Conservation (phyloP, 2,113 vertebrate genomes). For the Macaca fascicularis region T2T-MFA8v1.1 NC_088394.1:76241501-76242000, state of each 20-base stretch:
- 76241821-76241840: fast-evolving
- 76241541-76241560: not conserved
- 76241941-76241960: not conserved
- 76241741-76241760: not conserved
- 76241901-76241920: fast-evolving
- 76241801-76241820: not conserved
- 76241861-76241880: not conserved
- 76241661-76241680: not conserved
- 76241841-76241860: fast-evolving
- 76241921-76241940: not conserved
- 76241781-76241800: not conserved
- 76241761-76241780: not conserved
- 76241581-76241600: not conserved
- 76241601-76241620: slow-evolving; percentile 7
- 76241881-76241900: not conserved
- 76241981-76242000: not conserved
- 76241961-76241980: not conserved
- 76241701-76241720: not conserved
- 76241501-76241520: not conserved
- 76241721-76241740: not conserved
- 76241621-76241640: not conserved
- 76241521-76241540: not conserved
- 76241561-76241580: not conserved
- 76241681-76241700: too few species aligned
- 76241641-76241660: not conserved